Base-by-base conservation (phyloP, 2,113 vertebrate genomes). In the Erythrocercus mccallii region DNA sequence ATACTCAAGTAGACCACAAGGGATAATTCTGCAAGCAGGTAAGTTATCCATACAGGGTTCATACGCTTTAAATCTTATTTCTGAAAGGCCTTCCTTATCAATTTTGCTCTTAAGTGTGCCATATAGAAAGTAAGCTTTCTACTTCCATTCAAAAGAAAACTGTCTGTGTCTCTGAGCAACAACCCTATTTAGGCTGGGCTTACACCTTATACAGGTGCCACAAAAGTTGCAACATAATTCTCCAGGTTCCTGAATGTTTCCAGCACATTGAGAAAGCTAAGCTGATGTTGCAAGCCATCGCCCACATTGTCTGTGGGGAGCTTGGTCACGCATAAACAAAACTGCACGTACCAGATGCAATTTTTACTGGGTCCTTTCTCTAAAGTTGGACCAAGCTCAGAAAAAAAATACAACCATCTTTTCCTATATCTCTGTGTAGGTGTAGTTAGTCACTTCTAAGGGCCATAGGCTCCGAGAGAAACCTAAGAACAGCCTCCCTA, bases 111-210 rank as follows among this genome's bases (percentile, higher is more conserved):
- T 18, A 71, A 44, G 10, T 3, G 9, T 5, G 13, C 51, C 31
- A 10, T 1, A 19, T 3, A 13, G 44, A 64, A 69, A 82, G 70
- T 31, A 44, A 48, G 24, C 24, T 76, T 81, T 44, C 70, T n/a
- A 9, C 15, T 72, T 27, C 28, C 17, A 82, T 37, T 45, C 21
- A 18, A 10, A 68, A 65, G 17, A 51, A 53, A 68, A 27, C 18
- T 20, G 17, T 1, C 0, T 0, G 33, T 28, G 15, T 64, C 8
- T 56, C 38, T 0, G 3, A 37, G 38, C 58, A n/a, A 27, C 27
- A 28, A 18, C 2, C 17, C 15, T 17, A 0, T 9, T 35, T 14
- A 47, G 37, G 27, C 30, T 13, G 9, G 23, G 22, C 25, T 83
- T 45, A n/a, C 5, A 54, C 45, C 53, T 70, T 16, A 31, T 1